These are phyloP conservation scores for Mesoligia furuncula DNA, from an alignment of 2,888 invertebrate species.

Conservation along the genomic window DNA sequence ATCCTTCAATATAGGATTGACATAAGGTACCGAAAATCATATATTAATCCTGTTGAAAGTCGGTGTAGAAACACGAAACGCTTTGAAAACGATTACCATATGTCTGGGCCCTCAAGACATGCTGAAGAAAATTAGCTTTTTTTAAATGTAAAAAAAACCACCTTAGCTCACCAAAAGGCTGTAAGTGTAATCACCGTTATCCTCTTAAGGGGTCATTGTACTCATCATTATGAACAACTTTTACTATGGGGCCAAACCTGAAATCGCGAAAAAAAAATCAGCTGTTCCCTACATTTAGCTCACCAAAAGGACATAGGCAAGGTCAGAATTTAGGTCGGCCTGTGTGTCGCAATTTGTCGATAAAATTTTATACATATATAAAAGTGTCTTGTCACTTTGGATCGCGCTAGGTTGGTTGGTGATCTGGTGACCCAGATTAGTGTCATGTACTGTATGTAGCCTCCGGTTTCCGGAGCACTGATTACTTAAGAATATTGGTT, in stretches of 20 bases:
- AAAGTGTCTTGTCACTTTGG: not conserved
- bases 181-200: too few relatives aligned
- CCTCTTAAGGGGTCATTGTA: too few relatives aligned
- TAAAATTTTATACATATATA: not conserved
- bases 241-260: too few relatives aligned
- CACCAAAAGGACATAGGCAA: not conserved
- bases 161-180: not conserved
- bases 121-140: not conserved
- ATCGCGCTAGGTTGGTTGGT: not conserved
- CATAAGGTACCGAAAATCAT: too few relatives aligned
- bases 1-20: too few relatives aligned
- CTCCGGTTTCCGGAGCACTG: slow-evolving; percentile 16
- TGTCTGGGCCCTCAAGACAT: too few relatives aligned
- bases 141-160: too few relatives aligned
- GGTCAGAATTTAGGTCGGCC: not conserved
- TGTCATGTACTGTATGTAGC: slow-evolving; percentile 32
- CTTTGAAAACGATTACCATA: not conserved
- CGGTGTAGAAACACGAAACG: not conserved
- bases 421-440: slow-evolving; percentile 37
- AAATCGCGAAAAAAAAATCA: too few relatives aligned
- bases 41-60: too few relatives aligned
- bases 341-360: not conserved
- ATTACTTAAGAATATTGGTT: slow-evolving; percentile 30
- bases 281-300: too few relatives aligned
- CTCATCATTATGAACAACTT: too few relatives aligned